Evolutionary conservation across 2,888 invertebrate species (phyloP).

Genomic region (Parascotia fuliginaria): DNA sequence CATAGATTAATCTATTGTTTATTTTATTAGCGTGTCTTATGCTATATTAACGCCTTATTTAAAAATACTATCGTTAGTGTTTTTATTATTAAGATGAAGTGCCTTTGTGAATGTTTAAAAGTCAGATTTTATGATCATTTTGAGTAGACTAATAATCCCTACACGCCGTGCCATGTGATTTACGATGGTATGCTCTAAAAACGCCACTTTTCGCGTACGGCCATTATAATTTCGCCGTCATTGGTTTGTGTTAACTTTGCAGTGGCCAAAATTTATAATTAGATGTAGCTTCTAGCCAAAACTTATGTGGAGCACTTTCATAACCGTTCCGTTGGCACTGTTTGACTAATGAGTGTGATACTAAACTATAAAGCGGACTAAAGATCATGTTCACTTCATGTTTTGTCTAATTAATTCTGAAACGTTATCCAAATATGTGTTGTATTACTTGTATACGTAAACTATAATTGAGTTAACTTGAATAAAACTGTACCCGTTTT

Average conservation of each 20-base stretch:
- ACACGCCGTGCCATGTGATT: conserved; percentile 6
- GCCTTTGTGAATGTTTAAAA: neutral
- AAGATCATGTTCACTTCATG: conserved; percentile 29
- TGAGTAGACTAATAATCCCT: conserved; percentile 17
- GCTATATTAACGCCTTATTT: neutral
- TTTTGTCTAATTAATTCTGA: conserved; percentile 25
- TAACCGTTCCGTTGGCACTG: conserved; percentile 58
- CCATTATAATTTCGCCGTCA: conserved; percentile 19
- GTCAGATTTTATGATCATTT: neutral
- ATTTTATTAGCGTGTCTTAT: conserved; percentile 15
- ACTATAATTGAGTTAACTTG: neutral
- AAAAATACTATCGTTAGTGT: neutral
- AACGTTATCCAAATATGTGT: neutral
- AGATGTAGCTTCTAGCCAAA: conserved; percentile 62
- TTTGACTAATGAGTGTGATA: conserved; percentile 54
- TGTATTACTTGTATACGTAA: neutral
- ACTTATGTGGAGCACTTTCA: conserved; percentile 64
- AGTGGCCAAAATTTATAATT: conserved; percentile 66
- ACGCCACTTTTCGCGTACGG: conserved; percentile 17
- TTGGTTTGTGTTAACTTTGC: conserved; percentile 49
- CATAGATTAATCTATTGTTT: conserved; percentile 6
- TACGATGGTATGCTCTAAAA: conserved; percentile 32
- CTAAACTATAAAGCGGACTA: conserved; percentile 37
- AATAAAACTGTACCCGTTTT: too few relatives aligned
- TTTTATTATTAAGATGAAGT: neutral